A percentile compares a stretch with the other conserved stretches of the same genome.
These are phyloP conservation scores for Leptinotarsa peninsularis DNA, from an alignment of 2,888 invertebrate species.

Conservation along the genomic window DNA sequence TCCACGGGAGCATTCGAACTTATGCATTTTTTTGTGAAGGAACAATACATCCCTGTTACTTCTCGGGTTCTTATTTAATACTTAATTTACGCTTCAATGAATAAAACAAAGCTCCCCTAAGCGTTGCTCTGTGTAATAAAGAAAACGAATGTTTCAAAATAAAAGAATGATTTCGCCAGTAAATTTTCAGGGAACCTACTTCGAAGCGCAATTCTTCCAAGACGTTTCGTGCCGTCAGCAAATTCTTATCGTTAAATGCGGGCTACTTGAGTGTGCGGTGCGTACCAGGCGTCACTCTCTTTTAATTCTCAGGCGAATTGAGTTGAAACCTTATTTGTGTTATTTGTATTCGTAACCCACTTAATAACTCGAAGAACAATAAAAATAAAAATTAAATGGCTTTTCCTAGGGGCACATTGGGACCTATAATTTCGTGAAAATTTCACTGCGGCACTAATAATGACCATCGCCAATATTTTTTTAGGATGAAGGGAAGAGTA, in stretches of 20 bases:
- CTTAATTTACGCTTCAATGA: constrained; percentile 39
- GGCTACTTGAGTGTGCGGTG: constrained; percentile 13
- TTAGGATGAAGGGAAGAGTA: too few relatives aligned
- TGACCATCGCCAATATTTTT: too few relatives aligned
- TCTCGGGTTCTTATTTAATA: constrained; percentile 33
- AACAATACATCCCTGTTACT: constrained; percentile 32
- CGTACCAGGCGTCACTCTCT: constrained; percentile 2
- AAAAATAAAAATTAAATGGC: not conserved
- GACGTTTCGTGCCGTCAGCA: constrained; percentile 30
- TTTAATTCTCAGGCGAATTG: not conserved
- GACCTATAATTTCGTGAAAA: too few relatives aligned
- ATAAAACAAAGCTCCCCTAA: constrained; percentile 38
- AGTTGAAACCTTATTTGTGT: not conserved
- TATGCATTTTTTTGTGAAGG: constrained; percentile 13
- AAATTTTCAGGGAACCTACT: constrained; percentile 47
- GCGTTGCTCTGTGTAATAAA: constrained; percentile 37
- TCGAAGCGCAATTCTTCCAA: constrained; percentile 45
- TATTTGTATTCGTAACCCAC: not conserved
- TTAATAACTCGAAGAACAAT: not conserved
- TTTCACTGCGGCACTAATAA: too few relatives aligned
- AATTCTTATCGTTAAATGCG: constrained; percentile 17
- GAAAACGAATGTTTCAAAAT: constrained; percentile 42
- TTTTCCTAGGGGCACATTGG: too few relatives aligned
- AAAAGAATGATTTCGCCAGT: constrained; percentile 41
- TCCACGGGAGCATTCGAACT: not conserved